Base-by-base conservation (phyloP, 2,797 vertebrate species). In the Anolis apletophallus region DNA sequence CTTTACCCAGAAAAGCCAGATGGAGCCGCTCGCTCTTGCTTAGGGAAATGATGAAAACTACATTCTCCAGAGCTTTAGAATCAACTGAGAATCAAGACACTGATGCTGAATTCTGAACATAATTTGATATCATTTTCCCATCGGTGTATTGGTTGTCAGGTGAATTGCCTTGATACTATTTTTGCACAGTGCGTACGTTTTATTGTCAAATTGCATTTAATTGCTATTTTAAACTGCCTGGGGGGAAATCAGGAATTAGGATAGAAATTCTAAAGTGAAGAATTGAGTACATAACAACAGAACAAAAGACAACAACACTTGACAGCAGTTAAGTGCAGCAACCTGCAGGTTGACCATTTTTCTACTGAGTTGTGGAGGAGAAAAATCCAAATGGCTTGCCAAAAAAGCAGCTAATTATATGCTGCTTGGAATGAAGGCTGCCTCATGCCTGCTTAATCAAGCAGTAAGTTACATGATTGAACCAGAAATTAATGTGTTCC, bases 381-480 rank as follows among this genome's bases (percentile, higher is more conserved):
- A 90, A 57, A 40, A 29, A 6, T 68, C 3, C 59, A 64, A 88
- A 68, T 74, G 26, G 26, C 67, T 82, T 52, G 34, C 46, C 73
- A 40, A 54, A 52, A 46, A 40, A 34, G 67, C 21, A 83, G 34
- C 59, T 86, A 80, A 83, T 88, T 87, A 86, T 90, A 81, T 67
- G 83, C 73, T 71, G 81, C 85, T 91, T 68, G 74, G 88, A 77
- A 93, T 0, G 13, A 46, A 64, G 68, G 80, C 67, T 88, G 90
- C 61, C 90, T 92, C 81, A 73, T 0, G 69, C 72, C 84, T 84
- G 81, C 89, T 81, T 85, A 88, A 88, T 90, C 86, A 54, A 83
- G 89, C 73, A 5, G 2, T 85, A 91, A 67, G 69, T 71, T 92
- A 86, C 88, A 85, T 0, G 0, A 88, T 81, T 50, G 89, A 89